phyloP scores from a whole-genome alignment of 2,797 vertebrate species.

The Arnoldichthys spilopterus region DNA sequence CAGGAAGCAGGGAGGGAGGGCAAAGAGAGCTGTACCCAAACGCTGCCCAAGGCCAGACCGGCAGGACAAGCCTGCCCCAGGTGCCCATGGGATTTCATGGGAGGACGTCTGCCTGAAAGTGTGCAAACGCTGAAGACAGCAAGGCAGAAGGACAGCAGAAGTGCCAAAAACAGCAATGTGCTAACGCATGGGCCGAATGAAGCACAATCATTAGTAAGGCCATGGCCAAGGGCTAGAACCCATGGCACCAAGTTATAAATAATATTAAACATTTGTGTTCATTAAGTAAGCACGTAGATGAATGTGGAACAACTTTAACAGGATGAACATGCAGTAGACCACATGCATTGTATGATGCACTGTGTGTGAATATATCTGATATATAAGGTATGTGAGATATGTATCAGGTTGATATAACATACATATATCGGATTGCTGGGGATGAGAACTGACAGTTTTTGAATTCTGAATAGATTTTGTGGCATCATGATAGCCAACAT shows the following conservation, averaged over 20 bases:
- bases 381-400: too few relatives aligned
- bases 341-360: not conserved
- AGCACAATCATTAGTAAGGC: conserved; percentile 64
- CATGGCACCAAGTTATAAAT: conserved; percentile 62
- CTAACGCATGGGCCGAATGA: conserved; percentile 64
- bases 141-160: conserved; percentile 35
- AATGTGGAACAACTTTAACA: conserved; percentile 38
- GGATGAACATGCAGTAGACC: not conserved
- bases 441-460: too few relatives aligned
- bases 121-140: conserved; percentile 63
- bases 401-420: too few relatives aligned
- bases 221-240: conserved; percentile 55
- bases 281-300: conserved; percentile 58
- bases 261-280: conserved; percentile 64
- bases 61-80: conserved; percentile 70
- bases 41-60: conserved; percentile 70
- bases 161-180: conserved; percentile 50
- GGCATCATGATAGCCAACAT: too few relatives aligned
- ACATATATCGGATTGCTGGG: not conserved
- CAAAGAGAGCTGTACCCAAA: conserved; percentile 66
- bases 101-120: conserved; percentile 64
- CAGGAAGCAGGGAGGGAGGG: conserved; percentile 66
- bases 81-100: conserved; percentile 64
- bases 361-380: not conserved
- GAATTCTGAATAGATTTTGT: too few relatives aligned